phyloP scores from a whole-genome alignment of 1,140 invertebrate genomes.

The Bactericera cockerelli region DNA sequence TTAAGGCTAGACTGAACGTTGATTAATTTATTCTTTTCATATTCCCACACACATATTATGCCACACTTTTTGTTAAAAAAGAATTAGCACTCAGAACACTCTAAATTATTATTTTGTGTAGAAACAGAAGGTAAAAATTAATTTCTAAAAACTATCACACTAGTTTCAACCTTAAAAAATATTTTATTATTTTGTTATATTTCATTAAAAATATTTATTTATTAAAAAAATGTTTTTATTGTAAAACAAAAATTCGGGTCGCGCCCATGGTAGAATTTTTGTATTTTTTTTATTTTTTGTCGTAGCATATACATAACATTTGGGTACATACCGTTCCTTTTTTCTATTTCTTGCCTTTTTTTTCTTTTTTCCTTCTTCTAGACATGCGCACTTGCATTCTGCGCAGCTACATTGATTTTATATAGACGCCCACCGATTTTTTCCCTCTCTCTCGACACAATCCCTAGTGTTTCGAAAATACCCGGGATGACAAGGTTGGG shows the following conservation, averaged over 20 bases:
- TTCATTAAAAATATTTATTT: background rate
- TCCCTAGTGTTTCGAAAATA: constrained; percentile 8
- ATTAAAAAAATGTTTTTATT: background rate
- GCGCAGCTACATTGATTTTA: constrained; percentile 6
- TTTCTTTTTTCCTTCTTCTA: background rate
- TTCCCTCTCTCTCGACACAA: constrained; percentile 2
- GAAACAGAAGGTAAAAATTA: no score
- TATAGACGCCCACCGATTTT: constrained; percentile 8
- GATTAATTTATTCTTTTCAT: no score
- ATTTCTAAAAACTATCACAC: background rate
- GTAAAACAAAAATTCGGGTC: constrained; percentile 8
- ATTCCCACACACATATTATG: no score
- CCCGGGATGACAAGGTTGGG: constrained; percentile 7
- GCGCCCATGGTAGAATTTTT: constrained; percentile 3
- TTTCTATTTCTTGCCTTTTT: background rate
- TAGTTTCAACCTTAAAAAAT: constrained; percentile 5
- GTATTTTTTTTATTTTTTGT: background rate
- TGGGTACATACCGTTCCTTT: background rate
- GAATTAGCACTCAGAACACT: no score
- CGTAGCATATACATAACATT: constrained; percentile 4
- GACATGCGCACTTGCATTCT: background rate
- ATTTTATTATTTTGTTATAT: background rate
- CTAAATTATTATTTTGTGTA: no score
- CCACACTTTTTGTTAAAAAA: no score
- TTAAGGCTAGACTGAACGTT: no score